Base-by-base conservation (phyloP, 2,888 invertebrate genomes). In the Hybos culiciformis region DNA sequence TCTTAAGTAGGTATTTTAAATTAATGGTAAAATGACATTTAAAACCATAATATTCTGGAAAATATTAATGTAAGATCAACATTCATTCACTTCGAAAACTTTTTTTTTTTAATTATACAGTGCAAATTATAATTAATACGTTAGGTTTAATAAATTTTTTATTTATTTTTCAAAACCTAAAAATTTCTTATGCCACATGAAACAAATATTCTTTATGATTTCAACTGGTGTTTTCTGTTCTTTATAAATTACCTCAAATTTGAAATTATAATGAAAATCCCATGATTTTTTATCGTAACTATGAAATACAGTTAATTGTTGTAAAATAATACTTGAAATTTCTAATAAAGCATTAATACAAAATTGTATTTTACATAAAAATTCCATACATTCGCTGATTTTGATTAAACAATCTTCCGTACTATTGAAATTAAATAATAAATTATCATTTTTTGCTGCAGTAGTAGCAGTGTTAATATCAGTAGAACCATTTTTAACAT, bases 331-430 rank as follows among this genome's bases (percentile, higher is more conserved):
- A 43, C 71, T 71, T 1, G 81, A 71, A 3, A 87, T 77, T 48
- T 80, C 75, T 58, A 82, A 76, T 54, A 80, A 79, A 29, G 85
- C 73, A 42, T 72, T 71, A 1, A 81, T 68, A 64, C 83, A 80
- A 53, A 77, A 75, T 51, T 75, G 75, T 40, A 88, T 63, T 47
- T 68, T 61, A 56, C 79, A 80, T 54, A 80, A 68, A 43, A 73
- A 69, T 51, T 75, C 74, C 55, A 80, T 70, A 47, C 75, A 69
- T 37, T 62, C 60, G 50, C 72, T 69, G 45, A 78, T 67, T 52
- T 65, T 60, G n/a, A 53, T 46, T 3, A 62, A 48, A 8, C 51
- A 51, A 7, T 47, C 40, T 9, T 45, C 45, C 4, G 39, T 37
- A 15, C 32, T 18, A 1, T 39, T 38, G 32, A 57, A 54, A 7